Conservation (phyloP, 1,140 invertebrate species). For the Liolophura sinensis region DNA sequence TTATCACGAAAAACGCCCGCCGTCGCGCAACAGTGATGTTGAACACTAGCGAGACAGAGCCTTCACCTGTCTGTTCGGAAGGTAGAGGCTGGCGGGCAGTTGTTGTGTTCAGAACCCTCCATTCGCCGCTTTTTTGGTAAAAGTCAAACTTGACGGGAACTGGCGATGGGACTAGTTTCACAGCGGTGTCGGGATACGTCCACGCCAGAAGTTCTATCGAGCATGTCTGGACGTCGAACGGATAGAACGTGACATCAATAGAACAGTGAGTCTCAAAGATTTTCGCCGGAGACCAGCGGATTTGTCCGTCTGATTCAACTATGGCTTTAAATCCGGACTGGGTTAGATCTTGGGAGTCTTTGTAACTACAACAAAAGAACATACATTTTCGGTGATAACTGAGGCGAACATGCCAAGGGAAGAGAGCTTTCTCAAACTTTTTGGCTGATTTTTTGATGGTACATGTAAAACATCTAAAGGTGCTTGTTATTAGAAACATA, state of each 20-base stretch:
- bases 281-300: conserved; percentile 92
- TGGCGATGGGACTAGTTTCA: conserved; percentile 4
- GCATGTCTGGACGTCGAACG: conserved; percentile 92
- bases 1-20: conserved; percentile 79
- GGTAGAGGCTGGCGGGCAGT: too few relatives aligned
- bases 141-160: conserved; percentile 11
- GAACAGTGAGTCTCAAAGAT: conserved; percentile 93
- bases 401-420: too few relatives aligned
- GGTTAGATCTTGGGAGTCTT: too few relatives aligned
- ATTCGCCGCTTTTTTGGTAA: conserved; percentile 23
- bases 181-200: conserved; percentile 70
- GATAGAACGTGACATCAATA: conserved; percentile 68
- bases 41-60: conserved; percentile 62
- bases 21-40: conserved; percentile 80
- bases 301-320: conserved; percentile 69
- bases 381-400: too few relatives aligned
- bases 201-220: conserved; percentile 96
- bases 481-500: too few relatives aligned
- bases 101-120: conserved; percentile 12
- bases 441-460: too few relatives aligned
- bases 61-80: conserved; percentile 24
- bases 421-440: too few relatives aligned
- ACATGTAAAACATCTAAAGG: too few relatives aligned
- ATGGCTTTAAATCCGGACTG: too few relatives aligned
- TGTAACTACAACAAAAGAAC: too few relatives aligned